These are phyloP conservation scores for Lithophane semibrunnea DNA, from an alignment of 2,888 invertebrate species.

Conservation along the genomic window DNA sequence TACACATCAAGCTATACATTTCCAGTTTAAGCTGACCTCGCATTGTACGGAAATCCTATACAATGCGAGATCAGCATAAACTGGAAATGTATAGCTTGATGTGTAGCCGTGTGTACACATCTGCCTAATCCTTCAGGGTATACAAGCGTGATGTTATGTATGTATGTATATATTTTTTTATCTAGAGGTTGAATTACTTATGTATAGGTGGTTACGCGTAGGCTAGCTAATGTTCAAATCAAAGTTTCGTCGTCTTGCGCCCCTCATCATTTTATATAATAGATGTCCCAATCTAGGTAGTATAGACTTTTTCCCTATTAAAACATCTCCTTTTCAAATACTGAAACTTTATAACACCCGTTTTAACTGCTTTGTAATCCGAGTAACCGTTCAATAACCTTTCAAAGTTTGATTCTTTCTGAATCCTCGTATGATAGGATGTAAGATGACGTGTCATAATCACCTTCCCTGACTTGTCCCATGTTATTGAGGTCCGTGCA, in stretches of 20 bases:
- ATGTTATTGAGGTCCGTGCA: neutral
- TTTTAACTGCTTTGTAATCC: neutral
- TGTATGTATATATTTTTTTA: neutral
- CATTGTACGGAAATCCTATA: too few relatives aligned
- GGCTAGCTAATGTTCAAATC: neutral
- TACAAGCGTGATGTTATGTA: neutral
- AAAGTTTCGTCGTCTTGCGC: neutral
- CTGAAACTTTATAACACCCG: neutral
- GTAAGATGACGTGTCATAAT: neutral
- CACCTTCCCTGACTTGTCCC: neutral
- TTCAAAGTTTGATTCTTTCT: neutral
- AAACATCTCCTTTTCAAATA: neutral
- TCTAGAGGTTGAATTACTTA: neutral
- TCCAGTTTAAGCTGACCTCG: too few relatives aligned
- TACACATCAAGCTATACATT: too few relatives aligned
- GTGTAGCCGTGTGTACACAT: too few relatives aligned
- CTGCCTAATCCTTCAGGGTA: neutral
- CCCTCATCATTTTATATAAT: neutral
- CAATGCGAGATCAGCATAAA: too few relatives aligned
- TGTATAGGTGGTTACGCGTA: neutral
- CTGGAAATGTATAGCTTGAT: too few relatives aligned
- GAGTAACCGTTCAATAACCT: neutral
- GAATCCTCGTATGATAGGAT: neutral
- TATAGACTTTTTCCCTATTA: neutral
- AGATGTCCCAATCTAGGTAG: neutral